A percentile compares a stretch with the other conserved stretches of the same genome.
Evolutionary conservation across 2,797 vertebrate species (phyloP).

Genomic region (Scolopax rusticola): DNA sequence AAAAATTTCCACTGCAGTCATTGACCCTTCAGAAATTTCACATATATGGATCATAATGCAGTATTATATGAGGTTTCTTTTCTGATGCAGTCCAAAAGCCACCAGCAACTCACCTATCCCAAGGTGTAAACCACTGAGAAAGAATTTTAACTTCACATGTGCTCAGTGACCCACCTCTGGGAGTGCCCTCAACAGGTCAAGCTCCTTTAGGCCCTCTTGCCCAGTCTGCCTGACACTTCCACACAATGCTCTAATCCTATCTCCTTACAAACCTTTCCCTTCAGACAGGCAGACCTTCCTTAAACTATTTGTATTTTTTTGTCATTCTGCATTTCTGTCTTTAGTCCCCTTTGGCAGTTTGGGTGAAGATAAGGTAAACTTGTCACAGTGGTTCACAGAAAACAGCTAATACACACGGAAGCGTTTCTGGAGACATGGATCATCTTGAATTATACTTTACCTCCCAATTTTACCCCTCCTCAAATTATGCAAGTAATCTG

Average conservation of each 20-base stretch:
- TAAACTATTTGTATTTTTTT: neutral
- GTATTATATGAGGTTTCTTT: neutral
- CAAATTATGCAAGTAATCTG: neutral
- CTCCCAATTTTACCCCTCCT: neutral
- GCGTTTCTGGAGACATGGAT: neutral
- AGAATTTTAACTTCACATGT: neutral
- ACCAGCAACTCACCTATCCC: neutral
- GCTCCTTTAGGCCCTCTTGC: neutral
- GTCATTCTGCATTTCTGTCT: neutral
- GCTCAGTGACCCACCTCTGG: neutral
- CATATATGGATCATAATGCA: neutral
- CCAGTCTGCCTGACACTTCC: neutral
- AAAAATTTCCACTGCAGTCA: neutral
- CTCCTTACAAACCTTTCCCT: neutral
- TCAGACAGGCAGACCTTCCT: neutral
- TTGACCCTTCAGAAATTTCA: neutral
- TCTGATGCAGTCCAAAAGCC: neutral
- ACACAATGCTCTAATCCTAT: neutral
- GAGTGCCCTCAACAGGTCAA: neutral
- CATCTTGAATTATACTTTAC: neutral
- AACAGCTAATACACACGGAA: fast-evolving
- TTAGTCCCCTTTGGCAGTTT: neutral
- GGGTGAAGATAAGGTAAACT: neutral
- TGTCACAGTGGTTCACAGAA: neutral
- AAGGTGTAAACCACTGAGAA: neutral